These are phyloP conservation scores for Monopis laevigella DNA, from an alignment of 2,888 invertebrate genomes.

Conservation along the genomic window DNA sequence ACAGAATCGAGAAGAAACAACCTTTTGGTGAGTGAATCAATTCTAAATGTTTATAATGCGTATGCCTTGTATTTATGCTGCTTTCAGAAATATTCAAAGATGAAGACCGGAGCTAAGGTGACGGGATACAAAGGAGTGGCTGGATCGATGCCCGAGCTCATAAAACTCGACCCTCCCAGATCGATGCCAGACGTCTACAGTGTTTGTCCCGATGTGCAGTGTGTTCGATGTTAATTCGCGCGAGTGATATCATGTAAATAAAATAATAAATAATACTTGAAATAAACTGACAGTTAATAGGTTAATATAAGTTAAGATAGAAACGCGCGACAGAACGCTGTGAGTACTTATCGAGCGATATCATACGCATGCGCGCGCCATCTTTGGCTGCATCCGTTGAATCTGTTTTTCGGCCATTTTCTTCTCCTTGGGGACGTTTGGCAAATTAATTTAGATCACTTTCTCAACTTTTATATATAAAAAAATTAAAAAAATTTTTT, in stretches of 20 bases:
- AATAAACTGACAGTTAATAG: too few relatives aligned
- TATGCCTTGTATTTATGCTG: too few relatives aligned
- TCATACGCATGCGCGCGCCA: constrained; percentile 54
- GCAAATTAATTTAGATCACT: neutral
- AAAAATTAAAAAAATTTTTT: too few relatives aligned
- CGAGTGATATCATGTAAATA: too few relatives aligned
- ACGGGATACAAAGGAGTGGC: constrained; percentile 18
- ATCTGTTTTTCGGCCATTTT: constrained; percentile 46
- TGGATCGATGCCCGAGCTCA: constrained; percentile 16
- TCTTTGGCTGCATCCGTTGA: constrained; percentile 46
- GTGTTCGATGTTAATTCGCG: neutral
- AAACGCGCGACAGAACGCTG: neutral
- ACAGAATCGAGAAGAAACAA: too few relatives aligned
- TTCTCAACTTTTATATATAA: neutral
- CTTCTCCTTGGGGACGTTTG: constrained; percentile 21
- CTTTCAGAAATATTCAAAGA: too few relatives aligned
- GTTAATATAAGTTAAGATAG: too few relatives aligned
- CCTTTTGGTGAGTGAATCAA: too few relatives aligned
- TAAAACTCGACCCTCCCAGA: neutral
- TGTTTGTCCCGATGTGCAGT: neutral
- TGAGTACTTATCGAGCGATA: constrained; percentile 47
- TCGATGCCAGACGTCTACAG: neutral
- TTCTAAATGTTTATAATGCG: too few relatives aligned
- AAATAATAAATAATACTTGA: too few relatives aligned
- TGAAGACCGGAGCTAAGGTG: neutral